Percentiles rank a stretch among this genome's conserved stretches.
Evolutionary conservation across 2,888 invertebrate genomes (phyloP).

Genomic region (Amiota communis): DNA sequence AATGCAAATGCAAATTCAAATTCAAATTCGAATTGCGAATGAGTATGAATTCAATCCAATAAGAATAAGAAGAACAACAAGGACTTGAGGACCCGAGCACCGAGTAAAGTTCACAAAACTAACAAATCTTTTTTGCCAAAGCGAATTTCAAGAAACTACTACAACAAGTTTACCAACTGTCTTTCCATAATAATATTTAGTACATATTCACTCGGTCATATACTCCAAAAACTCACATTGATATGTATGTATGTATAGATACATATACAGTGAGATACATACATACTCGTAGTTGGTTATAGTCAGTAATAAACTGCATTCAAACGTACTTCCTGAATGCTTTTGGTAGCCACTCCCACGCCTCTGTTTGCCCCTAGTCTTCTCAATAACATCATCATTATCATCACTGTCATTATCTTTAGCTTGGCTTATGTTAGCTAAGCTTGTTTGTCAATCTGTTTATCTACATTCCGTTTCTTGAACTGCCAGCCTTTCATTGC

Average conservation of each 20-base stretch:
- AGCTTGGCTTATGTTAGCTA: slow-evolving; percentile 6
- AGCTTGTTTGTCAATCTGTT: slow-evolving; percentile 66
- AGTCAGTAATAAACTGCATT: slow-evolving; percentile 20
- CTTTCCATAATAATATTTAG: not conserved
- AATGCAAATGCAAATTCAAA: too few species aligned
- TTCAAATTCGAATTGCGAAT: not conserved
- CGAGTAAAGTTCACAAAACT: slow-evolving; percentile 12
- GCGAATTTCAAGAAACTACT: not conserved
- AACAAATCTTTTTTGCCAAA: slow-evolving; percentile 15
- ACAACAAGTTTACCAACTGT: not conserved
- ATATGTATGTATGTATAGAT: not conserved
- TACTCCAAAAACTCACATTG: not conserved
- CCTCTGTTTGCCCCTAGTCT: not conserved
- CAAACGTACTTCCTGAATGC: slow-evolving; percentile 5
- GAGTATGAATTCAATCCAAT: not conserved
- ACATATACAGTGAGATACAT: not conserved
- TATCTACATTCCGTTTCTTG: slow-evolving; percentile 53
- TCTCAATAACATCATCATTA: slow-evolving; percentile 1
- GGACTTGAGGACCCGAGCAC: not conserved
- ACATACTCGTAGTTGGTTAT: not conserved
- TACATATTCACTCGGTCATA: too few species aligned
- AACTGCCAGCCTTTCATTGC: slow-evolving; percentile 54
- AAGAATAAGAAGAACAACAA: slow-evolving; percentile 1
- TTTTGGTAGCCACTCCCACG: not conserved
- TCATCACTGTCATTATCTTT: not conserved